These are phyloP conservation scores for Ephialtes manifestator DNA, from an alignment of 2,888 invertebrate genomes.

Conservation along the genomic window DNA sequence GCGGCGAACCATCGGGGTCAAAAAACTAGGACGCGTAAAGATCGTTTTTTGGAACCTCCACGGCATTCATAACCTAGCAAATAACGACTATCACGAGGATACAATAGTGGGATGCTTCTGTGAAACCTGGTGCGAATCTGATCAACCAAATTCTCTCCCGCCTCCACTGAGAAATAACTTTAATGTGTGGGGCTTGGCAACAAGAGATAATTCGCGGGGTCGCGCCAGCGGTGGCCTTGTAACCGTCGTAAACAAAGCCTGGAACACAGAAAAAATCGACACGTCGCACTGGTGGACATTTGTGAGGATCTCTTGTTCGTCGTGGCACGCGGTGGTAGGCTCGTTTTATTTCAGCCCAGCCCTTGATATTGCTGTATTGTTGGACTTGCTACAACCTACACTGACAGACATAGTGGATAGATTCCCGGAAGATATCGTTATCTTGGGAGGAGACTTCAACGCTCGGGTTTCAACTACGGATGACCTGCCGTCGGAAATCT, in stretches of 20 bases:
- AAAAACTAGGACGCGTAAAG: not conserved
- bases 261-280: constrained; percentile 17
- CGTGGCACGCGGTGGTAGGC: not conserved
- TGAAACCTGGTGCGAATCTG: constrained; percentile 38
- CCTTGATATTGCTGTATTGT: not conserved
- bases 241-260: constrained; percentile 13
- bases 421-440: constrained; percentile 7
- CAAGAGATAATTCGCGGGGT: constrained; percentile 8
- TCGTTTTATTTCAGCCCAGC: constrained; percentile 7
- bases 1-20: not conserved
- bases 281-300: constrained; percentile 34
- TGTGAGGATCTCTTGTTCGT: constrained; percentile 3
- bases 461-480: not conserved
- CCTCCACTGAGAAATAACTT: not conserved
- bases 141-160: not conserved
- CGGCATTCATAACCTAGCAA: not conserved
- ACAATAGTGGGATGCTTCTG: not conserved
- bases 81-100: constrained; percentile 11
- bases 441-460: constrained; percentile 19
- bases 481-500: constrained; percentile 5
- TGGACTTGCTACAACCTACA: constrained; percentile 1
- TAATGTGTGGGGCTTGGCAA: not conserved
- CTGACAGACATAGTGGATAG: not conserved
- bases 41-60: not conserved
- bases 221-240: constrained; percentile 25